Percentiles rank a stretch among this genome's conserved stretches.
Evolutionary conservation across 2,888 invertebrate species (phyloP).

Genomic region (Parnassius apollo): DNA sequence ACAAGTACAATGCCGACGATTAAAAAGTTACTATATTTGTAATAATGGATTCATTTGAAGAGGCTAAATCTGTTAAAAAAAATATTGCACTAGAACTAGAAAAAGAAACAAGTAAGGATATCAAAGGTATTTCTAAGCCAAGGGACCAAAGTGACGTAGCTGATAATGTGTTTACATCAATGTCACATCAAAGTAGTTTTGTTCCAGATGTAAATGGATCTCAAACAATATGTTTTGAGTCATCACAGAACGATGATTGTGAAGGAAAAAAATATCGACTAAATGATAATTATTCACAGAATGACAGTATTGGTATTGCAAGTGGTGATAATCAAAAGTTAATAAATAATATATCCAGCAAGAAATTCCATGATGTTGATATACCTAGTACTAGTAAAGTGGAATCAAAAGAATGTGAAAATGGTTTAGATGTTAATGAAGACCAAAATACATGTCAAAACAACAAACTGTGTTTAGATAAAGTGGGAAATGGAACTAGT

Average conservation of each 20-base stretch:
- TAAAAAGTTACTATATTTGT: constrained; percentile 50
- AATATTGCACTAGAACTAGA: constrained; percentile 50
- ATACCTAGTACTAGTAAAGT: constrained; percentile 44
- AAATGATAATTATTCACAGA: constrained; percentile 42
- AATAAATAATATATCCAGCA: constrained; percentile 9
- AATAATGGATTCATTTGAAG: constrained; percentile 67
- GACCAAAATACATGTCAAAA: constrained; percentile 52
- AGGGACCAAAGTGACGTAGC: constrained; percentile 47
- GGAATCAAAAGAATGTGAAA: constrained; percentile 45
- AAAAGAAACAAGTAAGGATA: constrained; percentile 47
- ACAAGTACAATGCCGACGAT: constrained; percentile 67
- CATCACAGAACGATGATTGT: constrained; percentile 41
- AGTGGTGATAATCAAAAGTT: constrained; percentile 10
- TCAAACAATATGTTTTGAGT: constrained; percentile 32
- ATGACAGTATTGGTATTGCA: constrained; percentile 39
- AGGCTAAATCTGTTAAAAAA: constrained; percentile 50
- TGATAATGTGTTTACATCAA: constrained; percentile 60
- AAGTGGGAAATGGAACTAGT: constrained; percentile 40
- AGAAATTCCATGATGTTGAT: constrained; percentile 13
- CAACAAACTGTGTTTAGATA: constrained; percentile 56
- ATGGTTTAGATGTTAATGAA: constrained; percentile 42
- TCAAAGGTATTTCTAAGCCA: constrained; percentile 45
- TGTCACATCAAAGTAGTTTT: constrained; percentile 51
- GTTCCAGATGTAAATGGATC: constrained; percentile 51
- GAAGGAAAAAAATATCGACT: constrained; percentile 39